Evolutionary conservation across 2,888 invertebrate species (phyloP).

Genomic region (Chouioia cunea): DNA sequence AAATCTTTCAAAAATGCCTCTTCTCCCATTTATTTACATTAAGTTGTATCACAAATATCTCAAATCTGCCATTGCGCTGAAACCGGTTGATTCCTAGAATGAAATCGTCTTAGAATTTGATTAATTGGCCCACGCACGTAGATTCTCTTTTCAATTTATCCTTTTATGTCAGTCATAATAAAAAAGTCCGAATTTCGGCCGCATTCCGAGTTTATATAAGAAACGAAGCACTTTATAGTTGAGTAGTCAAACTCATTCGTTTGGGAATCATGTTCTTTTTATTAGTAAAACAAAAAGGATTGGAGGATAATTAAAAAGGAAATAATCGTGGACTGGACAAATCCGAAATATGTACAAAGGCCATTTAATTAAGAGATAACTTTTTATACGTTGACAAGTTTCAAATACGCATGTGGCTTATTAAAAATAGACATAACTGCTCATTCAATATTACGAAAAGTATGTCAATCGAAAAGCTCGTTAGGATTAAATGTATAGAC

Average conservation of each 20-base stretch:
- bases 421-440: too few relatives aligned
- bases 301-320: not conserved
- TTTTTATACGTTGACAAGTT: too few relatives aligned
- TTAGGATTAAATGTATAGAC: too few relatives aligned
- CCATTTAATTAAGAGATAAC: constrained; percentile 26
- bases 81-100: not conserved
- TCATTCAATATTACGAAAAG: too few relatives aligned
- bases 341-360: constrained; percentile 8
- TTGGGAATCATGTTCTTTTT: not conserved
- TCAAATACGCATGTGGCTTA: not conserved
- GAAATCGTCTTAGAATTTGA: not conserved
- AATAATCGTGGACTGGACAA: not conserved
- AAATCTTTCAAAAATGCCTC: too few relatives aligned
- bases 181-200: not conserved
- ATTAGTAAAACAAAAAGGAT: not conserved
- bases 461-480: too few relatives aligned
- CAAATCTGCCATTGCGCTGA: too few relatives aligned
- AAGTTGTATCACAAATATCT: too few relatives aligned
- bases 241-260: not conserved
- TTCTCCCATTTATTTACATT: too few relatives aligned
- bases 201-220: not conserved
- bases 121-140: not conserved
- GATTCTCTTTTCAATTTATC: not conserved
- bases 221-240: not conserved
- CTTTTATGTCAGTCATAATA: not conserved